Evolutionary conservation across 2,797 vertebrate species (phyloP).

Genomic region (Syndactyla subalaris): DNA sequence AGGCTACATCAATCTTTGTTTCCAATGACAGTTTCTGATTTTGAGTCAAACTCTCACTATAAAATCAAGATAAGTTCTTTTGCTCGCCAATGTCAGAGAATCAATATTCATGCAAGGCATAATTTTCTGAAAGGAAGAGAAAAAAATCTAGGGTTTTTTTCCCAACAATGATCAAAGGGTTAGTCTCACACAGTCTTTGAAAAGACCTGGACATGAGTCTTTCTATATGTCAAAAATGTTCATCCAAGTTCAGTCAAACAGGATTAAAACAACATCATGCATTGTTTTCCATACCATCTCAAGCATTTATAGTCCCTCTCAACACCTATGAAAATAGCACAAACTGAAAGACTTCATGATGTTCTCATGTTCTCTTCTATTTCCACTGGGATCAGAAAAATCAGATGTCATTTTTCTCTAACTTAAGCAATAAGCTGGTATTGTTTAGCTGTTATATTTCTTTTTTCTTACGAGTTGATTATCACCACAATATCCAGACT

Average conservation of each 20-base stretch:
- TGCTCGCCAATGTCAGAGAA: conserved; percentile 21
- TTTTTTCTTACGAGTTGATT: background rate
- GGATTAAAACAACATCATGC: background rate
- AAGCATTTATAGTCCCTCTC: background rate
- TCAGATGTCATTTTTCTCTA: background rate
- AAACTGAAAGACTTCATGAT: background rate
- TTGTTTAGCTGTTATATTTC: background rate
- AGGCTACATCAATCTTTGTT: conserved; percentile 75
- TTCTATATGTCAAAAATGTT: background rate
- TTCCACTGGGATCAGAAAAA: background rate
- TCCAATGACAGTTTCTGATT: conserved; percentile 60
- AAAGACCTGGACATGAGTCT: background rate
- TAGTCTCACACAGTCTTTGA: background rate
- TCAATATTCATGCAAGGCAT: conserved; percentile 39
- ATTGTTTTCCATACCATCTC: background rate
- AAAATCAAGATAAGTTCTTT: conserved; percentile 10
- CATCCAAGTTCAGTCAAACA: background rate
- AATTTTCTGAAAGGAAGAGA: background rate
- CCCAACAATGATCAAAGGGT: background rate
- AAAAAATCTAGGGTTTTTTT: background rate
- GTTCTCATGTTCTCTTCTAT: background rate
- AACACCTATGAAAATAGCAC: background rate
- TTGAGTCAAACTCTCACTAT: conserved; percentile 44
- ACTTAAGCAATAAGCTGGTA: background rate
- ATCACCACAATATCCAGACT: background rate